Evolutionary conservation across 2,113 vertebrate genomes (phyloP), one percentile per base, ranked within the genome.

Genomic region (Ceyx margarethae): DNA sequence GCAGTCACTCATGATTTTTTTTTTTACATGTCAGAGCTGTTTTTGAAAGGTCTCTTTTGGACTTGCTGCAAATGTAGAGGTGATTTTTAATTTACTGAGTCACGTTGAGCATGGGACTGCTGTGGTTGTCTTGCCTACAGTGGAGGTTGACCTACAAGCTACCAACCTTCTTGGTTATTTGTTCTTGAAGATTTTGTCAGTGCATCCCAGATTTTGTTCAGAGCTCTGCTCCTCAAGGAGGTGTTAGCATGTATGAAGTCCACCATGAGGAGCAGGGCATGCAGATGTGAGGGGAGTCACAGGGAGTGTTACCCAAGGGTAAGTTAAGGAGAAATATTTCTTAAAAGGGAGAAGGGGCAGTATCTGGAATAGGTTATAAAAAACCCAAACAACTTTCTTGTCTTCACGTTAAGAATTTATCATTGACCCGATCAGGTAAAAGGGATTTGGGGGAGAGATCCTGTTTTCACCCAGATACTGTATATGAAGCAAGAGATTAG

Each of bases 1-100:
- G 54, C 89, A 87, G 89, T 94, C 51, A 71, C 23, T 94, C 84
- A 51, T 71, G 50, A 85, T 93, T 87, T 92, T n/a, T 91, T 92
- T n/a, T 91, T 88, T 53, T 85, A 71, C 22, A 46, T 73, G n/a
- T 80, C 84, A 51, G 86, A 76, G 74, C 88, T 95, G 56, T 2
- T 92, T 93, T 69, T 82, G 75, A 85, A 83, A 77, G 26, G 61
- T 94, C 42, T 69, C 57, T 67, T 83, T 13, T 15, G 31, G 29
- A n/a, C 11, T 75, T 57, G 46, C 51, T 62, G 21, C 69, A 42
- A 69, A 83, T 88, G 58, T 60, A 28, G 33, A 2, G 0, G 8
- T 51, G 19, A 60, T 51, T 79, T 86, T 80, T 28, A 2, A 66
- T 65, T 62, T 53, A 6, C 10, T 45, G 21, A 20, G 9, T 82